phyloP scores from a whole-genome alignment of 2,797 vertebrate genomes.

The Chloroceryle inda region DNA sequence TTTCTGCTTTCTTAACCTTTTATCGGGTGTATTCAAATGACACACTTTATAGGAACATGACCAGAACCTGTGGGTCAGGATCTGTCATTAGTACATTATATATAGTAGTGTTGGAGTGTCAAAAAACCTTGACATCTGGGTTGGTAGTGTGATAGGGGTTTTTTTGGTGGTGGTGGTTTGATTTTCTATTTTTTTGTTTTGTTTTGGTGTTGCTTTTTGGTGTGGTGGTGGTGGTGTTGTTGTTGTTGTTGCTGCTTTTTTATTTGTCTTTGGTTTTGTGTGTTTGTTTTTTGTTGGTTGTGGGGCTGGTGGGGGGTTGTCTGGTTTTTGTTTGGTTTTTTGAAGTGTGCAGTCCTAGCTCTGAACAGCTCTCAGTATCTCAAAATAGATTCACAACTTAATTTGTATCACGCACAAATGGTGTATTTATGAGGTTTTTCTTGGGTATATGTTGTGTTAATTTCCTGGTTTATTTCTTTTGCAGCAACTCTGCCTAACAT shows the following conservation, averaged over 20 bases:
- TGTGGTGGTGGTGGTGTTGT: neutral
- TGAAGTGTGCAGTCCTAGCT: neutral
- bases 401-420: neutral
- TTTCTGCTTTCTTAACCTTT: neutral
- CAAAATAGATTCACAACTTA: neutral
- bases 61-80: rapidly evolving
- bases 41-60: neutral
- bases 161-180: neutral
- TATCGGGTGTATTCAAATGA: neutral
- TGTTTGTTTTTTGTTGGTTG: no score
- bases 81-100: neutral
- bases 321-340: neutral
- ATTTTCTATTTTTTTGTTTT: neutral
- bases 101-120: neutral
- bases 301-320: no score
- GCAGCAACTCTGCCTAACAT: slow-evolving; percentile 95
- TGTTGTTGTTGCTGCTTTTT: neutral
- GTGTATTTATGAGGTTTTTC: neutral
- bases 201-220: neutral
- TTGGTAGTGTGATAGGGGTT: neutral
- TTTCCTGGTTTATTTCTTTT: slow-evolving; percentile 39
- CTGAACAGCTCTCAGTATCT: neutral
- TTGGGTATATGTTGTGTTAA: neutral
- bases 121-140: neutral
- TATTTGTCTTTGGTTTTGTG: no score